Evolutionary conservation across 2,888 invertebrate species (phyloP).

Genomic region (Trissolcus japonicus): DNA sequence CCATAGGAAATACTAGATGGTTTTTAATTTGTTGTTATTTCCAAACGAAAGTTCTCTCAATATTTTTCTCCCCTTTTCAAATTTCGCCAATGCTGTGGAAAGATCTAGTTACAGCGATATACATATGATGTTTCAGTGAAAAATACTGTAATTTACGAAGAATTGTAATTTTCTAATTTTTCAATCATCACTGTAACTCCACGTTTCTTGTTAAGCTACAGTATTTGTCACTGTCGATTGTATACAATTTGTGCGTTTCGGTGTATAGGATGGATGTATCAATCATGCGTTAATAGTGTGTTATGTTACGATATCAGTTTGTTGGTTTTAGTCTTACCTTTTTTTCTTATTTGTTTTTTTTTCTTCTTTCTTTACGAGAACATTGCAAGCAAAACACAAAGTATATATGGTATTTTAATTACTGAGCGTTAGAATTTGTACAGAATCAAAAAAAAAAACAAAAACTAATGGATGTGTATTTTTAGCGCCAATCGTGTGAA

Average conservation of each 20-base stretch:
- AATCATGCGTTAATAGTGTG: not conserved
- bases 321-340: too few species aligned
- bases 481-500: constrained; percentile 13
- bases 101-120: too few species aligned
- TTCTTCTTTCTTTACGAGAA: not conserved
- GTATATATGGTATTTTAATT: constrained; percentile 41
- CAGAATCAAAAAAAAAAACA: not conserved
- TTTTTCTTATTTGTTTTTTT: not conserved
- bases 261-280: not conserved
- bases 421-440: constrained; percentile 31
- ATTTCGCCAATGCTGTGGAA: too few species aligned
- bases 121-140: constrained; percentile 10
- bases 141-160: constrained; percentile 5
- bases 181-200: constrained; percentile 17
- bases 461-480: constrained; percentile 20
- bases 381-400: constrained; percentile 12
- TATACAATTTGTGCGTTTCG: constrained; percentile 13
- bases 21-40: too few species aligned
- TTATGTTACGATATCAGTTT: not conserved
- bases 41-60: not conserved
- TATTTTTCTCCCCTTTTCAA: too few species aligned
- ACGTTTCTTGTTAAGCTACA: constrained; percentile 19
- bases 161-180: constrained; percentile 22
- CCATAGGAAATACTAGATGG: too few species aligned
- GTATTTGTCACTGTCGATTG: constrained; percentile 16